Evolutionary conservation across 2,797 vertebrate species (phyloP), one percentile per base, ranked within the genome.

Genomic region (Salarias fasciatus): DNA sequence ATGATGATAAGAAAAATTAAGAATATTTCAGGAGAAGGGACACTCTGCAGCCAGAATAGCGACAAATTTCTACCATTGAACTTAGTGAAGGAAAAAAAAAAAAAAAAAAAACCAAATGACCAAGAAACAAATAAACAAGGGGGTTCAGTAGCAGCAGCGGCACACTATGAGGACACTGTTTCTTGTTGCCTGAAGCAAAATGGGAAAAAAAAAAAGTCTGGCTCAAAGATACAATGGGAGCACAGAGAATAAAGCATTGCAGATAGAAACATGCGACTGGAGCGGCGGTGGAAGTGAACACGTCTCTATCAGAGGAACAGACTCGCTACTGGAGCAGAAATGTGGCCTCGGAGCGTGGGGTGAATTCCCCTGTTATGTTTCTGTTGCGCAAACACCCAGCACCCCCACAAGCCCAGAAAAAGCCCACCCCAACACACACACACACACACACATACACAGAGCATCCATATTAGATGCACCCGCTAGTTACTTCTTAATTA

Each of bases 401-500:
- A 78, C 69, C 74, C 53, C 53, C 6, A 63, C 5, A 60, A 65
- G 53, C 69, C 56, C 67, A 75, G 47, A 58, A 60, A 67, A 74
- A 74, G 72, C 60, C 76, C 63, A 1, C 15, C 48, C 53, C 59
- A 50, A 61, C 62, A 45, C 49, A 49, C 63, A 61, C 62, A 55
- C 47, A 53, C 74, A 66, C 74, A 57, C 56, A 47, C 53, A 53
- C 44, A 49, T 12, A 62, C 63, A 67, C 52, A 61, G 53, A 61
- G 18, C 77, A 72, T 77, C 69, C 72, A 79, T 76, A 80, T 80
- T 83, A 86, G 87, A 91, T 86, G 84, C 88, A 83, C 75, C 86
- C 86, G 68, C 88, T 86, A 86, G 91, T 92, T 91, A 88, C 81
- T 87, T 90, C 87, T 90, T 93, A 92, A 94, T 94, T 94, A 93